Conservation (phyloP, 2,888 invertebrate genomes). For the Patella caerulea region DNA sequence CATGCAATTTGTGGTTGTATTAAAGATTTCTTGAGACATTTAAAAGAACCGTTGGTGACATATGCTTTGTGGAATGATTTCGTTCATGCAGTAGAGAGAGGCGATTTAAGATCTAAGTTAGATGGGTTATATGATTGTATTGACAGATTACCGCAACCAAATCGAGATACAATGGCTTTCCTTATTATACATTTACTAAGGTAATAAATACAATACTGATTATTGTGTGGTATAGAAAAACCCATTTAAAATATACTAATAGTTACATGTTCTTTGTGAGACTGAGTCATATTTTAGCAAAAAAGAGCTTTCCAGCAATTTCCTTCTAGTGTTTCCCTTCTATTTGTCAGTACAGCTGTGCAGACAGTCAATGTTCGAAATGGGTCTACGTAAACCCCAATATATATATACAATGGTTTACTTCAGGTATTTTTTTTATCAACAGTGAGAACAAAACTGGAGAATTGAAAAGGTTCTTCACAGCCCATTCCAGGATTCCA, state of each 20-base stretch:
- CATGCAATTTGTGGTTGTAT: constrained; percentile 93
- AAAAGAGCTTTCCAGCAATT: not conserved
- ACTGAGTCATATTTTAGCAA: not conserved
- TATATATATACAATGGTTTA: no score
- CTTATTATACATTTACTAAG: constrained; percentile 85
- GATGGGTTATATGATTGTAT: constrained; percentile 77
- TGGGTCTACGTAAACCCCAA: no score
- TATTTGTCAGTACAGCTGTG: no score
- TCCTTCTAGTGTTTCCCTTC: not conserved
- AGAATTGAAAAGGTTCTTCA: no score
- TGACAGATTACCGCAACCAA: constrained; percentile 88
- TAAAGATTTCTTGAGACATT: constrained; percentile 91
- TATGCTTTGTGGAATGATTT: constrained; percentile 86
- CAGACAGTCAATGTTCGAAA: no score
- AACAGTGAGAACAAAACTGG: no score
- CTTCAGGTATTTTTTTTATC: no score
- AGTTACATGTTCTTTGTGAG: no score
- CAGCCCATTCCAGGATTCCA: no score
- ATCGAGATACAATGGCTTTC: constrained; percentile 94
- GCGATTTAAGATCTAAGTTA: constrained; percentile 33
- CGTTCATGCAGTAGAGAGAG: constrained; percentile 77
- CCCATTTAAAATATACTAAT: no score
- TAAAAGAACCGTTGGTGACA: constrained; percentile 92
- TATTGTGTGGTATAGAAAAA: not conserved
- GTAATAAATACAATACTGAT: constrained; percentile 40